Evolutionary conservation across 2,888 invertebrate genomes (phyloP).

Genomic region (Esperia sulphurella): DNA sequence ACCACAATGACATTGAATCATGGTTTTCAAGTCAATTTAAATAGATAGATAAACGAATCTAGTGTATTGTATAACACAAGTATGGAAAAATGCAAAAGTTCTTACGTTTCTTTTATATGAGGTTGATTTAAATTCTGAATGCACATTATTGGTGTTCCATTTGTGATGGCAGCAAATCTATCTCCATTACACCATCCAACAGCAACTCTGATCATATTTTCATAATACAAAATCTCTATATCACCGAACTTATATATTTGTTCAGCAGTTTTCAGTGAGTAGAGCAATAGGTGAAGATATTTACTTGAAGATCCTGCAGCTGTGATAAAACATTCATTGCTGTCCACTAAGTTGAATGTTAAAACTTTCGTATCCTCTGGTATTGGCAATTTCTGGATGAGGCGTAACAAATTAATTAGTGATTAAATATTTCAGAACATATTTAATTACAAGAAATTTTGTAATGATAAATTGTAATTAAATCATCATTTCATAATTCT

Average conservation of each 20-base stretch:
- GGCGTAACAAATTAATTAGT: not conserved
- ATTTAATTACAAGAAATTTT: too few species aligned
- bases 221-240: slow-evolving; percentile 11
- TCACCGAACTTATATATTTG: slow-evolving; percentile 36
- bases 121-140: slow-evolving; percentile 59
- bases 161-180: slow-evolving; percentile 58
- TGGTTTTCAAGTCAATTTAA: too few species aligned
- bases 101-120: slow-evolving; percentile 46
- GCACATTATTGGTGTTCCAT: slow-evolving; percentile 52
- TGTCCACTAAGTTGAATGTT: slow-evolving; percentile 59
- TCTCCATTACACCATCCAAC: slow-evolving; percentile 59
- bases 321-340: slow-evolving; percentile 56
- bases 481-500: too few species aligned
- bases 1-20: too few species aligned
- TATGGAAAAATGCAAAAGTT: slow-evolving; percentile 8
- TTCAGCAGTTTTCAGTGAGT: slow-evolving; percentile 49
- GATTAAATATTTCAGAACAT: too few species aligned
- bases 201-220: slow-evolving; percentile 44
- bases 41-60: too few species aligned
- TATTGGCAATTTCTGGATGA: slow-evolving; percentile 53
- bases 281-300: slow-evolving; percentile 34
- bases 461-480: too few species aligned
- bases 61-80: too few species aligned
- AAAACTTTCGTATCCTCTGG: slow-evolving; percentile 36
- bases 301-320: slow-evolving; percentile 16